These are phyloP conservation scores for Phengaris arion DNA, from an alignment of 2,888 invertebrate species.

Conservation along the genomic window DNA sequence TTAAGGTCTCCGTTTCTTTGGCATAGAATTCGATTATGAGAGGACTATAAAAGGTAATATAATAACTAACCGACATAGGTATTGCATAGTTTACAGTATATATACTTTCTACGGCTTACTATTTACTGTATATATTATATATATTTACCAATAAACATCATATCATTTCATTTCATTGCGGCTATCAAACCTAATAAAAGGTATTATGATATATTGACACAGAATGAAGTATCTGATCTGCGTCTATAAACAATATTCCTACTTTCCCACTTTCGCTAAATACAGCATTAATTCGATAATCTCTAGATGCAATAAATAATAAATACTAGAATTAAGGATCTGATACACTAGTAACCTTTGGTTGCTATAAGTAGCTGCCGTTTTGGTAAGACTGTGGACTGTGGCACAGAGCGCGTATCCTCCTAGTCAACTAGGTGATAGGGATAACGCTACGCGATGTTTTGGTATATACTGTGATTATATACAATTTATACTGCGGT, in stretches of 20 bases:
- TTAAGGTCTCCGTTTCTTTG: too few relatives aligned
- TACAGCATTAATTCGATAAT: slow-evolving; percentile 35
- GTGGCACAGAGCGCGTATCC: not conserved
- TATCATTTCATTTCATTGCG: too few relatives aligned
- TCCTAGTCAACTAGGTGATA: too few relatives aligned
- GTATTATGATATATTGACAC: not conserved
- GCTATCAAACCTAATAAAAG: not conserved
- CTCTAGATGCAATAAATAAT: slow-evolving; percentile 31
- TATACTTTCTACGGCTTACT: too few relatives aligned
- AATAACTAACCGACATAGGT: not conserved
- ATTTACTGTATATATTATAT: too few relatives aligned
- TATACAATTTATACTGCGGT: too few relatives aligned
- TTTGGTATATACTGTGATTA: too few relatives aligned
- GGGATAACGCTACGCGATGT: too few relatives aligned
- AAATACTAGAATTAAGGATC: not conserved
- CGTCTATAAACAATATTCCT: not conserved
- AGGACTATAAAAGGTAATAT: too few relatives aligned
- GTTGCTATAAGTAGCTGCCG: not conserved
- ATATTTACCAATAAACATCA: too few relatives aligned
- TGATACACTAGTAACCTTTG: slow-evolving; percentile 30
- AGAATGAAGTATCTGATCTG: not conserved
- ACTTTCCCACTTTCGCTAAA: slow-evolving; percentile 33
- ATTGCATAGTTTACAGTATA: too few relatives aligned
- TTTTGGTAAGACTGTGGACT: not conserved
- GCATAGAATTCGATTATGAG: too few relatives aligned